These are phyloP conservation scores for Andrena minutula DNA, from an alignment of 2,888 invertebrate species.

Conservation along the genomic window DNA sequence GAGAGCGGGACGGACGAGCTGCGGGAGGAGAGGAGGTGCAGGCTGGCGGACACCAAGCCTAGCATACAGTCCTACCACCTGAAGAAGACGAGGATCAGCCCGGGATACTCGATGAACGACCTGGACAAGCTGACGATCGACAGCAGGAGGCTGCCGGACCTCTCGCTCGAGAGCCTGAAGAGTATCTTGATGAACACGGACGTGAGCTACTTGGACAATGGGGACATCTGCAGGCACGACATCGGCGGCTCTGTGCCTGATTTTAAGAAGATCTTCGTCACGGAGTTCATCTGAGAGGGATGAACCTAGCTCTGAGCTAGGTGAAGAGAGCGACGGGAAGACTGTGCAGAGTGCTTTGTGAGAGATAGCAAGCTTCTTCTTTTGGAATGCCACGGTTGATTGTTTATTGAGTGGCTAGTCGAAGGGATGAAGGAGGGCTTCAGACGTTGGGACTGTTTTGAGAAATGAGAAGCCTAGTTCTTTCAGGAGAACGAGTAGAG, in stretches of 20 bases:
- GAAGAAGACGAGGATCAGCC: conserved; percentile 76
- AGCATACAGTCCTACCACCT: conserved; percentile 80
- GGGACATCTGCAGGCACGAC: conserved; percentile 83
- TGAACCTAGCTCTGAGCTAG: not conserved
- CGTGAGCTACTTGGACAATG: conserved; percentile 83
- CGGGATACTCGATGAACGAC: conserved; percentile 84
- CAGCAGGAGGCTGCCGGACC: conserved; percentile 69
- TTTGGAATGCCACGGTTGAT: not conserved
- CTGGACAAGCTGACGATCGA: conserved; percentile 78
- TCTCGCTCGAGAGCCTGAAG: conserved; percentile 83
- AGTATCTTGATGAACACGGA: conserved; percentile 81
- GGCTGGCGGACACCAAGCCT: conserved; percentile 73
- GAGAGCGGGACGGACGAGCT: conserved; percentile 68
- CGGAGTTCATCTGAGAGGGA: conserved; percentile 83
- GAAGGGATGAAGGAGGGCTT: not conserved
- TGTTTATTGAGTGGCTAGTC: not conserved
- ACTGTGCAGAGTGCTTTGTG: conserved; percentile 49
- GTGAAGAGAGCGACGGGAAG: not conserved
- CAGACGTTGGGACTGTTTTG: conserved; percentile 34
- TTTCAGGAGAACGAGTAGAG: not conserved
- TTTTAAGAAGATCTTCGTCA: conserved; percentile 87
- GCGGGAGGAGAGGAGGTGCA: conserved; percentile 50
- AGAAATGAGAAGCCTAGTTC: conserved; percentile 4
- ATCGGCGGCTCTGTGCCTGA: conserved; percentile 86
- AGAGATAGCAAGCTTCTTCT: conserved; percentile 15